Base-by-base conservation (phyloP, 2,797 vertebrate species). In the Peromyscus eremicus region DNA sequence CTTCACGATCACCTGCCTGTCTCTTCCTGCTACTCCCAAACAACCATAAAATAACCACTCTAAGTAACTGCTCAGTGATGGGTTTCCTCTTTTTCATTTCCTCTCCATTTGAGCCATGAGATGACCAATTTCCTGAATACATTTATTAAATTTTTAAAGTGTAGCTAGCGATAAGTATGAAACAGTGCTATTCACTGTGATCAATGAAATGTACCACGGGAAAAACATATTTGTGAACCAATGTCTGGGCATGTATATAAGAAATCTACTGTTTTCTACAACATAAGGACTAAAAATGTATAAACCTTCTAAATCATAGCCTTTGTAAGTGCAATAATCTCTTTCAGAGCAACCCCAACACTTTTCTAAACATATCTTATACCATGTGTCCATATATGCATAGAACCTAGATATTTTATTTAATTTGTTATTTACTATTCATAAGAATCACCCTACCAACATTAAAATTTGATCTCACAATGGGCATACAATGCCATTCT, bases 171-270 rank as follows among this genome's bases (percentile, higher is more conserved):
- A 81, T 40, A 43, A 43, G 57, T 87, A 27, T 34, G 32, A 82
- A 49, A 5, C 6, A 55, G 21, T 32, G 76, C 5, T 91, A 64
- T 52, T 6, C 34, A 10, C 27, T 29, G 1, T 71, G 57, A 55
- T n/a, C 10, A 21, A 4, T 68, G 19, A 2, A 79, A 29, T 10
- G 27, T 0, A 52, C 8, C 0, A 4, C 21, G 5, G 40, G 6
- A 43, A 92, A 80, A 82, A 37, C 5, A 27, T 5, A 79, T 9
- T n/a, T 34, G 82, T 9, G 17, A 94, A 29, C 29, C 32, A 73
- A 88, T 87, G 43, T 16, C 17, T 13, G 25, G 68, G 40, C 64
- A 87, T 34, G 27, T 34, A 37, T 2, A 68, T 76, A 83, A n/a
- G 2, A n/a, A 29, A n/a, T 82, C 64, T 86, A 23, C 29, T 25